phyloP scores from a whole-genome alignment of 2,888 invertebrate species.

The Ormyrus nitidulus region DNA sequence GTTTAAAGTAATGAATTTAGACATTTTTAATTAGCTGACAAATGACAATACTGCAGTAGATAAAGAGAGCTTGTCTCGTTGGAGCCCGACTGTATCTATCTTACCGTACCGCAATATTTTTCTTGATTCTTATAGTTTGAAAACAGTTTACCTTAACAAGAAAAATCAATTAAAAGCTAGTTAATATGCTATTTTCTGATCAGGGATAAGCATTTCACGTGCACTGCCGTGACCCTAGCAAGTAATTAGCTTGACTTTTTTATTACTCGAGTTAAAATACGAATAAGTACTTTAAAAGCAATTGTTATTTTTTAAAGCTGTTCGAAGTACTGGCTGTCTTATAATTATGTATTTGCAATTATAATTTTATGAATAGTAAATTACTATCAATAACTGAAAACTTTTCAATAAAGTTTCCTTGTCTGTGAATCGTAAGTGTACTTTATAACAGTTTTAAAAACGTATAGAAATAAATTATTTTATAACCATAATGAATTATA shows the following conservation, averaged over 20 bases:
- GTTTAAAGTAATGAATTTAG: too few relatives aligned
- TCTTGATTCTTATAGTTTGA: too few relatives aligned
- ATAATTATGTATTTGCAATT: not conserved
- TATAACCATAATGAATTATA: not conserved
- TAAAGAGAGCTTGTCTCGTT: too few relatives aligned
- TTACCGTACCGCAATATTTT: too few relatives aligned
- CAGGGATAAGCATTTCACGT: conserved; percentile 23
- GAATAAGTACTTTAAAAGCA: not conserved
- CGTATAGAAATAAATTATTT: not conserved
- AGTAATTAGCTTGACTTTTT: conserved; percentile 29
- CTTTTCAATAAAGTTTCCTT: not conserved
- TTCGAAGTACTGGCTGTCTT: too few relatives aligned
- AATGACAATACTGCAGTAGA: too few relatives aligned
- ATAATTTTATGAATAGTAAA: not conserved
- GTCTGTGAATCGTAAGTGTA: not conserved
- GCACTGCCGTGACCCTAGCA: conserved; percentile 9
- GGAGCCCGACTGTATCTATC: too few relatives aligned
- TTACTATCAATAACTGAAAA: not conserved
- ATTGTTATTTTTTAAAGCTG: too few relatives aligned
- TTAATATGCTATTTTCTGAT: conserved; percentile 4
- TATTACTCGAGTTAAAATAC: conserved; percentile 5
- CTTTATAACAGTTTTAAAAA: conserved; percentile 4
- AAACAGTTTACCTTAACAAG: too few relatives aligned
- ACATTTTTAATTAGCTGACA: too few relatives aligned
- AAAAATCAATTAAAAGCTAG: too few relatives aligned